Evolutionary conservation across 2,797 vertebrate species (phyloP).

Genomic region (Lateolabrax maculatus): DNA sequence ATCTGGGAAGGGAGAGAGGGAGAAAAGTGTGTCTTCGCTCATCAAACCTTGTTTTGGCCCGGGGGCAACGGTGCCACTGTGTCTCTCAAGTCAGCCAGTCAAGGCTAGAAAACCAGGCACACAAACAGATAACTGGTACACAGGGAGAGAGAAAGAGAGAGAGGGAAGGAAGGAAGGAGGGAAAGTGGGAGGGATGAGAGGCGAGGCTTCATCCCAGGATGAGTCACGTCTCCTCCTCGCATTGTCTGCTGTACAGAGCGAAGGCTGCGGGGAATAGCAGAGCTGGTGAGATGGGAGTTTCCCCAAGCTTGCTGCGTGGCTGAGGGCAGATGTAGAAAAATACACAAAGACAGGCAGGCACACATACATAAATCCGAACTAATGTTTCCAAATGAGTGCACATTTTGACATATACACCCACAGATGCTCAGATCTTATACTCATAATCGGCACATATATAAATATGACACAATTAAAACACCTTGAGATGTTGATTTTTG

Average conservation of each 20-base stretch:
- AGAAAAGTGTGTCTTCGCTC: constrained; percentile 69
- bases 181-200: constrained; percentile 57
- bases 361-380: constrained; percentile 4
- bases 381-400: constrained; percentile 18
- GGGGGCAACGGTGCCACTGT: constrained; percentile 77
- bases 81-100: constrained; percentile 74
- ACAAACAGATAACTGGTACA: constrained; percentile 65
- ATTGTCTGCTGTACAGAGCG: constrained; percentile 46
- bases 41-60: constrained; percentile 83
- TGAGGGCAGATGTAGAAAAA: constrained; percentile 42
- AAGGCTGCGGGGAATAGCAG: constrained; percentile 58
- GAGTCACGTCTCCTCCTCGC: constrained; percentile 67
- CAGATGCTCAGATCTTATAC: background rate
- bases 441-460: background rate
- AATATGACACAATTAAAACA: background rate
- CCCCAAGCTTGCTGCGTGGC: constrained; percentile 50
- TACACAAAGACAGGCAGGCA: constrained; percentile 43
- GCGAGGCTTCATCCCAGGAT: constrained; percentile 61
- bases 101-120: constrained; percentile 66
- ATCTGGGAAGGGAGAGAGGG: constrained; percentile 51
- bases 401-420: constrained; percentile 7
- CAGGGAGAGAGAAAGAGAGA: constrained; percentile 7
- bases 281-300: constrained; percentile 67
- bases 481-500: background rate
- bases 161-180: constrained; percentile 13